Conservation (phyloP, 2,797 vertebrate species). For the Triplophysa yarkandensis region DNA sequence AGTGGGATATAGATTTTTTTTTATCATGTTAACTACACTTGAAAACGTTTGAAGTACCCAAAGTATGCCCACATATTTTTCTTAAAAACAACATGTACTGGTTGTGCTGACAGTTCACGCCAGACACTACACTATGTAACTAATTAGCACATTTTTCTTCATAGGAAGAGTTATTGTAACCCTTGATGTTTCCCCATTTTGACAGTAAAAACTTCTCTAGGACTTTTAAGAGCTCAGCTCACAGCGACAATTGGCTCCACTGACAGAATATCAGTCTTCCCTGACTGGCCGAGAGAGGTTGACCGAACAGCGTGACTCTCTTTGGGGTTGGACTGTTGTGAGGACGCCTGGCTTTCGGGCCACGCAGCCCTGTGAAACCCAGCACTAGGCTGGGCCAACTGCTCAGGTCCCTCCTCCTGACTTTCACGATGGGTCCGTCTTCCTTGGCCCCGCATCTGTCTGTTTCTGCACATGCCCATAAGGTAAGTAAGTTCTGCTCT, state of each 20-base stretch:
- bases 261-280: conserved; percentile 81
- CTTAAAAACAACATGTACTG: no score
- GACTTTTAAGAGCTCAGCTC: conserved; percentile 66
- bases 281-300: conserved; percentile 71
- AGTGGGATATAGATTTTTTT: no score
- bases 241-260: conserved; percentile 82
- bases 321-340: conserved; percentile 61
- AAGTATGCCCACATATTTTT: no score
- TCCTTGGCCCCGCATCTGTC: conserved; percentile 26
- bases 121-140: no score
- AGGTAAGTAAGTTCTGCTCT: conserved; percentile 83
- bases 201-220: neutral
- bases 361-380: conserved; percentile 77
- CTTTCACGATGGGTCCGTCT: neutral
- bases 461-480: conserved; percentile 76
- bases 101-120: no score
- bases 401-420: conserved; percentile 55
- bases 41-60: no score
- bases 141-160: no score
- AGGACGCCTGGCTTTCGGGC: conserved; percentile 69
- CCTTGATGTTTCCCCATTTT: neutral
- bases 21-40: no score
- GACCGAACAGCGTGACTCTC: conserved; percentile 70
- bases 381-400: conserved; percentile 43
- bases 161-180: no score